These are phyloP conservation scores for Tribolium madens DNA, from an alignment of 1,140 invertebrate genomes.

Conservation along the genomic window DNA sequence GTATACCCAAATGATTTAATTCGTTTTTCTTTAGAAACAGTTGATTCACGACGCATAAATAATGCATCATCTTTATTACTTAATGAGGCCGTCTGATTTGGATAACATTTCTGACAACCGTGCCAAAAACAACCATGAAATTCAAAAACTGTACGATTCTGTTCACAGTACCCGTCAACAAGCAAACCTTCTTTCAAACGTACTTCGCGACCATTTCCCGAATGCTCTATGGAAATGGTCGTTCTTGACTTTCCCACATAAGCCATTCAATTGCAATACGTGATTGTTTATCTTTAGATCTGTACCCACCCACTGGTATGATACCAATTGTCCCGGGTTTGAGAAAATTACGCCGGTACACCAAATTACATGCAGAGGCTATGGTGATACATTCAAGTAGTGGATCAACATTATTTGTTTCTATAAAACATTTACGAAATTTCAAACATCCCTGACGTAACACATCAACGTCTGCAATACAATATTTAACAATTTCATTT, in stretches of 20 bases:
- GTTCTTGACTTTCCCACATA: neutral
- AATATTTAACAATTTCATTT: no score
- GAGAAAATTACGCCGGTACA: no score
- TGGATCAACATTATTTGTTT: constrained; percentile 36
- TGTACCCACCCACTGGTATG: neutral
- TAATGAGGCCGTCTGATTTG: neutral
- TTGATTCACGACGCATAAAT: neutral
- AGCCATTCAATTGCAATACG: neutral
- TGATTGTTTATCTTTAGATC: neutral
- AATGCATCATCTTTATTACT: neutral
- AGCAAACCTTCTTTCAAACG: neutral
- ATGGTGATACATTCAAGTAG: constrained; percentile 21
- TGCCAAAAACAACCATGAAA: constrained; percentile 42
- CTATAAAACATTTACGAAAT: constrained; percentile 22
- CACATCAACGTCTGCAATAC: constrained; percentile 2
- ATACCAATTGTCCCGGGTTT: constrained; percentile 29
- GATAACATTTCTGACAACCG: neutral
- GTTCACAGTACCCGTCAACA: constrained; percentile 23
- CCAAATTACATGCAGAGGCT: constrained; percentile 34
- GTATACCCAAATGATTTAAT: neutral
- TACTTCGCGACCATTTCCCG: constrained; percentile 4
- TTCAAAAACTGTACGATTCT: neutral
- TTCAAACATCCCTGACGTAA: constrained; percentile 19
- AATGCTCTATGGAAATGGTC: neutral
- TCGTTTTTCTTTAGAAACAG: neutral